A percentile compares a stretch with the other conserved stretches of the same genome.
Conservation (phyloP, 2,113 vertebrate species). For the Trichomycterus rosablanca region DNA sequence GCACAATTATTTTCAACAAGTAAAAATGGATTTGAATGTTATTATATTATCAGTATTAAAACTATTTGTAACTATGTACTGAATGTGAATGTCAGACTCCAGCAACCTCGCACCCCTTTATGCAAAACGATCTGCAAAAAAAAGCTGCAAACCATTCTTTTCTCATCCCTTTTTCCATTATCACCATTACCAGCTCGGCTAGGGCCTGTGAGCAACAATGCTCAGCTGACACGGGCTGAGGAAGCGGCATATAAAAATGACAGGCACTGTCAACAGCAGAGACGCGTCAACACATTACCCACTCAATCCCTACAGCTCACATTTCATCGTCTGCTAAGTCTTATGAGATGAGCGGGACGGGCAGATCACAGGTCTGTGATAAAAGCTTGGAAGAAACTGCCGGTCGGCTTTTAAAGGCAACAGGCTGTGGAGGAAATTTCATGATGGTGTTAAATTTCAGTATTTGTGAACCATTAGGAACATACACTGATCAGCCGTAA, state of each 20-base stretch:
- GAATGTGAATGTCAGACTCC: no score
- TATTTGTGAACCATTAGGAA: neutral
- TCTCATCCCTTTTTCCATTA: neutral
- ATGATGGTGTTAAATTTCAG: neutral
- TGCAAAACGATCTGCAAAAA: neutral
- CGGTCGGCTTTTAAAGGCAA: neutral
- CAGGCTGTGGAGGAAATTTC: neutral
- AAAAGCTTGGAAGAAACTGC: neutral
- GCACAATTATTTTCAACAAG: no score
- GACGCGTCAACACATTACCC: neutral
- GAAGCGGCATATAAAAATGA: neutral
- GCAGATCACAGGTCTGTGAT: slow-evolving; percentile 1
- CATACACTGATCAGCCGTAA: neutral
- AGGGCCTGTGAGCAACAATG: neutral
- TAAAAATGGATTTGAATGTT: no score
- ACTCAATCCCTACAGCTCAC: slow-evolving; percentile 10
- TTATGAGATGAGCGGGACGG: slow-evolving; percentile 1
- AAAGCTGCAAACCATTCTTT: neutral
- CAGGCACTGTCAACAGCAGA: slow-evolving; percentile 15
- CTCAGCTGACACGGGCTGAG: neutral
- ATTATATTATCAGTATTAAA: no score
- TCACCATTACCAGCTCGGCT: slow-evolving; percentile 19
- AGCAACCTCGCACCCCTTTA: no score
- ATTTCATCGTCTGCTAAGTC: slow-evolving; percentile 14
- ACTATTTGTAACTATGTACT: no score